Base-by-base conservation (phyloP, 2,113 vertebrate genomes). In the Lagenorhynchus albirostris region DNA sequence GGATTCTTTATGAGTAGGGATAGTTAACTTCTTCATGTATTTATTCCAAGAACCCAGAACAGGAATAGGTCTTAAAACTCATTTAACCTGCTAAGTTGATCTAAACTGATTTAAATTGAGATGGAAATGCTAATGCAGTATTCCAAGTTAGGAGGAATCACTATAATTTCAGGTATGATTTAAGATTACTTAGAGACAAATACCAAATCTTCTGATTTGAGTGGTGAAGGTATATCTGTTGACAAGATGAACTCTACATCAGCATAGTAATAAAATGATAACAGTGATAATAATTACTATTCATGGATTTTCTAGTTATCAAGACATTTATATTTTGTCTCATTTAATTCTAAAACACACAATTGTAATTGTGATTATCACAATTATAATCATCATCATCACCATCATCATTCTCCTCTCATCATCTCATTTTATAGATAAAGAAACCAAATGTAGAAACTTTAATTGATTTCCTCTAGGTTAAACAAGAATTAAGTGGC, bases 301-400 rank as follows among this genome's bases (percentile, higher is more conserved):
- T 62, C 68, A 63, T 63, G 26, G n/a, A 41, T 71, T 90, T 84
- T 91, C 6, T 76, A 70, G 33, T 62, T 92, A 55, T 15, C 8
- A 50, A 23, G 14, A 73, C 3, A 14, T 76, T 83, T 50, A 50
- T 76, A 85, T 76, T 96, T 96, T 62, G n/a, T 55, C 47, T 87
- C 36, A 86, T 41, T 94, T 90, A 41, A 93, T 60, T 88, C 41
- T 96, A 88, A 93, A 92, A n/a, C 29, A 53, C 41, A 41, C 41
- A 41, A 41, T 41, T 41, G 1, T 41, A 6, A 41, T 41, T 7
- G 41, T 41, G 41, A 41, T 65, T 41, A 44, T 68, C 50, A 50
- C 14, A 53, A 53, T 53, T 18, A 53, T 53, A 14, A 50, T 50
- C 50, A 53, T 15, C 13, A 44, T 73, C 6, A 11, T 50, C 53